Evolutionary conservation across 2,113 vertebrate genomes (phyloP).

Genomic region (Noctilio leporinus): DNA sequence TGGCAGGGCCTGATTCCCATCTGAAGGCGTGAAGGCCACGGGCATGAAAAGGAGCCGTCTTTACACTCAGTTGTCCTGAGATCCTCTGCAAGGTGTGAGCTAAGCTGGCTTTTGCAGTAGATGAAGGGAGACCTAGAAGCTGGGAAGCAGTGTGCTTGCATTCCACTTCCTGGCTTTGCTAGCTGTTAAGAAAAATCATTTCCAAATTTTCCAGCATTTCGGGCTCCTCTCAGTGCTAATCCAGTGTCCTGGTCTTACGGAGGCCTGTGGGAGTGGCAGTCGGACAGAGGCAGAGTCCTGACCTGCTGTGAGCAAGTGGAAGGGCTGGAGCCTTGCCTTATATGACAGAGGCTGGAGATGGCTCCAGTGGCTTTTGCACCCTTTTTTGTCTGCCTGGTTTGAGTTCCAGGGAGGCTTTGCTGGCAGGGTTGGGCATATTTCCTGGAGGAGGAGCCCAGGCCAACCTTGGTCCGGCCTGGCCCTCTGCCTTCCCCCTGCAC

Average conservation of each 20-base stretch:
- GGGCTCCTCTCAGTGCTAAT: not conserved
- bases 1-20: not conserved
- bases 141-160: not conserved
- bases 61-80: not conserved
- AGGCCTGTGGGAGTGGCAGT: not conserved
- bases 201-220: not conserved
- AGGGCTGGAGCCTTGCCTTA: constrained; percentile 45
- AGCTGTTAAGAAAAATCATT: constrained; percentile 5
- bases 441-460: not conserved
- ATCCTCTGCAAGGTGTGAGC: not conserved
- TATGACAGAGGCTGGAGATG: constrained; percentile 41
- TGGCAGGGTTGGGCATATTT: not conserved
- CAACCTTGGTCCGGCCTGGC: rapidly evolving
- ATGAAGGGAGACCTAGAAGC: not conserved
- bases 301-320: not conserved
- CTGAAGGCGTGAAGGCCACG: not conserved
- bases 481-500: not conserved
- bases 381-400: not conserved
- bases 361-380: not conserved
- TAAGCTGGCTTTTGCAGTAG: not conserved
- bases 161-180: not conserved
- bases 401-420: not conserved
- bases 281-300: not conserved
- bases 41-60: not conserved
- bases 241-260: constrained; percentile 46